phyloP scores from a whole-genome alignment of 1,140 invertebrate species.

The Sitophilus oryzae region DNA sequence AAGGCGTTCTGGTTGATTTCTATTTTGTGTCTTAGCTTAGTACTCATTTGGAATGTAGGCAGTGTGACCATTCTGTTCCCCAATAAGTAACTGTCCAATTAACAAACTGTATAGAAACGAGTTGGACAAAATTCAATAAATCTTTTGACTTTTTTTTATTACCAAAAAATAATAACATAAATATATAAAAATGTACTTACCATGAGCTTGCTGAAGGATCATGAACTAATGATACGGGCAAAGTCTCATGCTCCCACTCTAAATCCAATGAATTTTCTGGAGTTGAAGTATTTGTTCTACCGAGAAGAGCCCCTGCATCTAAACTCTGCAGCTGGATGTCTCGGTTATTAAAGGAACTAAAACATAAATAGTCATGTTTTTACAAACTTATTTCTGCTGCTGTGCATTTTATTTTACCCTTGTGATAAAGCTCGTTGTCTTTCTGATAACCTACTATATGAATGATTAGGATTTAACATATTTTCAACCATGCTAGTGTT shows the following conservation, averaged over 20 bases:
- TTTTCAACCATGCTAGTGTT: constrained; percentile 48
- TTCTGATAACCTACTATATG: constrained; percentile 46
- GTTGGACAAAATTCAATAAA: no score
- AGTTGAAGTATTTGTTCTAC: constrained; percentile 46
- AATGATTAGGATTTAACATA: constrained; percentile 44
- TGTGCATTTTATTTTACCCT: constrained; percentile 29
- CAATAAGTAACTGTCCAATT: no score
- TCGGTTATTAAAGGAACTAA: constrained; percentile 42
- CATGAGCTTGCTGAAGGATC: constrained; percentile 41
- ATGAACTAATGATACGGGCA: constrained; percentile 35
- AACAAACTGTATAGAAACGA: no score
- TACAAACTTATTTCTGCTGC: constrained; percentile 1
- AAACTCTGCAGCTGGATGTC: constrained; percentile 48
- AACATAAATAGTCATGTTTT: constrained; percentile 15
- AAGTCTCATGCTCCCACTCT: constrained; percentile 56
- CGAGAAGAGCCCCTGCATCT: constrained; percentile 47
- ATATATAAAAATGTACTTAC: constrained; percentile 23
- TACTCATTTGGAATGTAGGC: no score
- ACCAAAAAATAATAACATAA: not conserved
- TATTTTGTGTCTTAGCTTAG: no score
- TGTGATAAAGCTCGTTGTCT: constrained; percentile 36
- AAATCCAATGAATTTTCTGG: constrained; percentile 53
- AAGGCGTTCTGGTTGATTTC: no score
- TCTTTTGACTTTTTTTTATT: constrained; percentile 3
- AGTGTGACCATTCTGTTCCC: no score